Base-by-base conservation (phyloP, 2,797 vertebrate species). In the Xiphophorus birchmanni region DNA sequence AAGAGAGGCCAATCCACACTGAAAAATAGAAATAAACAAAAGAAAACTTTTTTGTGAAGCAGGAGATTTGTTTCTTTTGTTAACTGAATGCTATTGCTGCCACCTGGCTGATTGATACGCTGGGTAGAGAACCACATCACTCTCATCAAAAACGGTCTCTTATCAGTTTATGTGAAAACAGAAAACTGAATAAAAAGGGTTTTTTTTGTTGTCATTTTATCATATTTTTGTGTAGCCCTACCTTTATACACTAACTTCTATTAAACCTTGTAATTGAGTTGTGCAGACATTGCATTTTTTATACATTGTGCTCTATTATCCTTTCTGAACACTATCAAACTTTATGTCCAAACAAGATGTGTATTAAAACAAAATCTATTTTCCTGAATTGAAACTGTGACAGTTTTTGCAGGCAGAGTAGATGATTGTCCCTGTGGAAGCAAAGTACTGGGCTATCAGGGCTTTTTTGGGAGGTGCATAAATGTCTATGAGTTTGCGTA, bases 361-460 rank as follows among this genome's bases (percentile, higher is more conserved):
- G 11, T 45, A 72, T 45, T 72, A 47, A 47, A 72, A 45, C 69
- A 29, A 45, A 45, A 72, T 47, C 42, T 71, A 23, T 44, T 72
- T 72, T 72, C 26, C 65, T 9, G 26, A 60, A 82, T 76, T 82
- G 37, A 78, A 85, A 79, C 44, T 26, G 12, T 56, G 40, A 12
- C 47, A 77, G 32, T 71, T 50, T 42, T 67, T 79, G 42, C 50
- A 77, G 75, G 56, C 72, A 76, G 75, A n/a, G 69, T 12, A 35
- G 29, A 35, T 65, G 47, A 48, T 71, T 74, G 40, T 80, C 75
- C 50, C 56, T 21, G 50, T 35, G 35, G 74, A 79, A 48, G 35
- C 48, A 35, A 81, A 77, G 54, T 80, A 83, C 63, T 0, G 42
- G 80, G 82, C 75, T 82, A 45, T 86, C 76, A 80, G 29, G 74